phyloP scores from a whole-genome alignment of 2,113 vertebrate genomes.

The Myrmecobius fasciatus region DNA sequence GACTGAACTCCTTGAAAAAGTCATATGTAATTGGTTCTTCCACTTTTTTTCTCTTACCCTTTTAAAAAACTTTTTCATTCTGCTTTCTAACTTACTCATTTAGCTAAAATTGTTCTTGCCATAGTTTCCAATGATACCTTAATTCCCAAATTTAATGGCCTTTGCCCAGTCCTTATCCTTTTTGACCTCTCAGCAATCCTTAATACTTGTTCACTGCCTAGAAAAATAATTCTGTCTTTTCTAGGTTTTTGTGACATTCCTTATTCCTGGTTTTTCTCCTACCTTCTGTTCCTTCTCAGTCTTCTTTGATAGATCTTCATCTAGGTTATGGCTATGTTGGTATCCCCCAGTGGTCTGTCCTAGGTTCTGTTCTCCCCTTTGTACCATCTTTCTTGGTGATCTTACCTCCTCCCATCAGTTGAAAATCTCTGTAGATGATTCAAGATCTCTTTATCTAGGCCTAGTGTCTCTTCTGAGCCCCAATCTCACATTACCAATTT shows the following conservation, averaged over 20 bases:
- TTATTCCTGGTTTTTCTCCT: neutral
- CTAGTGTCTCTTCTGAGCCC: neutral
- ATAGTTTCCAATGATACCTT: neutral
- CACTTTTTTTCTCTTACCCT: neutral
- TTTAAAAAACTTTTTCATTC: neutral
- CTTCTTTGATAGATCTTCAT: neutral
- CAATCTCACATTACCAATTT: neutral
- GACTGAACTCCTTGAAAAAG: neutral
- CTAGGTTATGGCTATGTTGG: neutral
- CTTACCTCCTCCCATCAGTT: neutral
- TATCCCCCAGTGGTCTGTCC: neutral
- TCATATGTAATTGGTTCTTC: neutral
- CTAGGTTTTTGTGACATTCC: neutral
- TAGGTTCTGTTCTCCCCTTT: neutral
- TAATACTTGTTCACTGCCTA: neutral
- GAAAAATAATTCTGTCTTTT: neutral
- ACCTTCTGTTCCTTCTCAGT: neutral
- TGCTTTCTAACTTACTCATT: neutral
- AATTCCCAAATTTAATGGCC: neutral
- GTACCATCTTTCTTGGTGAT: neutral
- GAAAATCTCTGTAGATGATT: neutral
- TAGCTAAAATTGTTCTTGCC: neutral
- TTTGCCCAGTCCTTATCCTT: neutral
- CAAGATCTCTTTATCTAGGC: neutral
- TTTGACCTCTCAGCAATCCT: neutral